phyloP scores from a whole-genome alignment of 2,113 vertebrate species.

The Catharus minimus region DNA sequence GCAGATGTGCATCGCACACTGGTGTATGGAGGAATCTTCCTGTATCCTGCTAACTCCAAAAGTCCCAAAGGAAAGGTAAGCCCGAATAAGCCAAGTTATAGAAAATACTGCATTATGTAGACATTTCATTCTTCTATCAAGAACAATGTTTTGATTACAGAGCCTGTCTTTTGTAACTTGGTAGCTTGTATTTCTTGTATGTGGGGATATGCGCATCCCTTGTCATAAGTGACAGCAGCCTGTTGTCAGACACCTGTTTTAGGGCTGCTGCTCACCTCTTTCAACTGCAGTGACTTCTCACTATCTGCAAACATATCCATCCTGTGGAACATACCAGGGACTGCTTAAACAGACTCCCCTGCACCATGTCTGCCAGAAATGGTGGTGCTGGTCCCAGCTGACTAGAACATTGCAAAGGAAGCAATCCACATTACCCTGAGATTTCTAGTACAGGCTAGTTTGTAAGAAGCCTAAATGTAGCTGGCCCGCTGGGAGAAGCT shows the following conservation, averaged over 20 bases:
- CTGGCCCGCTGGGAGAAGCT: background rate
- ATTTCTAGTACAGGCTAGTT: background rate
- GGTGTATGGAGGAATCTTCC: conserved; percentile 95
- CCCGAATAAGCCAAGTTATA: background rate
- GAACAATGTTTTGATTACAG: background rate
- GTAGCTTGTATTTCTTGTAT: background rate
- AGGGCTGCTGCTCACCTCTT: background rate
- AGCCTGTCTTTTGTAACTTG: background rate
- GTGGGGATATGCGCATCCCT: background rate
- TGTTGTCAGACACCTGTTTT: background rate
- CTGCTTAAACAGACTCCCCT: background rate
- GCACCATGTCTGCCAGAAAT: background rate
- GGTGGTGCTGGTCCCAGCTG: rapidly evolving
- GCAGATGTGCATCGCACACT: conserved; percentile 95
- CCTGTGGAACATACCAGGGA: background rate
- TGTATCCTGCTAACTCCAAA: conserved; percentile 92
- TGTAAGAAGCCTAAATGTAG: background rate
- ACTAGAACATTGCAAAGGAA: background rate
- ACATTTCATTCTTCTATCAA: background rate
- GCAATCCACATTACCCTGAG: background rate
- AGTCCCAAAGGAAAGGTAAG: conserved; percentile 93
- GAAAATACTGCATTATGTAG: background rate
- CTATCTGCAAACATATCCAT: background rate
- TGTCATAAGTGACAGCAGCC: background rate
- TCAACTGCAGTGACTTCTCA: background rate